phyloP scores from a whole-genome alignment of 1,140 invertebrate genomes.

The Drosophila busckii region DNA sequence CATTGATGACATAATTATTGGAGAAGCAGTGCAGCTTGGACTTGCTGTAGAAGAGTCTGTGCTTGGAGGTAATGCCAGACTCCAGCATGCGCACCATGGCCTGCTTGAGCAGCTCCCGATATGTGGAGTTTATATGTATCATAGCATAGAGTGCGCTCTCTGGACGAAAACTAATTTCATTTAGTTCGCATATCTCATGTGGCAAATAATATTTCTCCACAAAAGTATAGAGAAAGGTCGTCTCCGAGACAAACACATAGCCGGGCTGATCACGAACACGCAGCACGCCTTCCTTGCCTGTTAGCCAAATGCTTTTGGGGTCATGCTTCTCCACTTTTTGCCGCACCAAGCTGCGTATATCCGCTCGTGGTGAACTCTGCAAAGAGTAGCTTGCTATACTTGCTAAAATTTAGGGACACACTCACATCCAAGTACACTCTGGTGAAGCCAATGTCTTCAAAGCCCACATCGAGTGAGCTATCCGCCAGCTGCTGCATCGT shows the following conservation, averaged over 20 bases:
- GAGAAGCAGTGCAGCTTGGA: slow-evolving; percentile 54
- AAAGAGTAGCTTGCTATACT: too few species aligned
- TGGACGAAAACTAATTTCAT: slow-evolving; percentile 58
- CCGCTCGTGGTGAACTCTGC: slow-evolving; percentile 48
- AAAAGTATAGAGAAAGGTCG: slow-evolving; percentile 48
- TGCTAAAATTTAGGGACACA: not conserved
- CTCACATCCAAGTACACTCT: slow-evolving; percentile 55
- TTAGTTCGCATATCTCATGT: slow-evolving; percentile 69
- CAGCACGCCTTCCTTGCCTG: slow-evolving; percentile 49
- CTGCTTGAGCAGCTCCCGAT: slow-evolving; percentile 51
- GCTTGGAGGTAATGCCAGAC: slow-evolving; percentile 52
- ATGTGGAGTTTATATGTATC: slow-evolving; percentile 56
- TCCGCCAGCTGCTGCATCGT: slow-evolving; percentile 66
- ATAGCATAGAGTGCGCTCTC: slow-evolving; percentile 42
- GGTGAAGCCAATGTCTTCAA: slow-evolving; percentile 57
- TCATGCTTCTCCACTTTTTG: slow-evolving; percentile 51
- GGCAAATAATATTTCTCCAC: slow-evolving; percentile 61
- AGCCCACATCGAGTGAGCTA: slow-evolving; percentile 59
- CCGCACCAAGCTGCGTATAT: slow-evolving; percentile 53
- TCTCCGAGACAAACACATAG: slow-evolving; percentile 64
- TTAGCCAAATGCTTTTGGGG: slow-evolving; percentile 42
- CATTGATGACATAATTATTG: slow-evolving; percentile 65
- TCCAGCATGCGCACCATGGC: slow-evolving; percentile 53
- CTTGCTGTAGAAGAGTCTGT: slow-evolving; percentile 50
- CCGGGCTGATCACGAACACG: slow-evolving; percentile 56